These are phyloP conservation scores for Molossus alvarezi DNA, from an alignment of 2,797 vertebrate species.

Conservation along the genomic window DNA sequence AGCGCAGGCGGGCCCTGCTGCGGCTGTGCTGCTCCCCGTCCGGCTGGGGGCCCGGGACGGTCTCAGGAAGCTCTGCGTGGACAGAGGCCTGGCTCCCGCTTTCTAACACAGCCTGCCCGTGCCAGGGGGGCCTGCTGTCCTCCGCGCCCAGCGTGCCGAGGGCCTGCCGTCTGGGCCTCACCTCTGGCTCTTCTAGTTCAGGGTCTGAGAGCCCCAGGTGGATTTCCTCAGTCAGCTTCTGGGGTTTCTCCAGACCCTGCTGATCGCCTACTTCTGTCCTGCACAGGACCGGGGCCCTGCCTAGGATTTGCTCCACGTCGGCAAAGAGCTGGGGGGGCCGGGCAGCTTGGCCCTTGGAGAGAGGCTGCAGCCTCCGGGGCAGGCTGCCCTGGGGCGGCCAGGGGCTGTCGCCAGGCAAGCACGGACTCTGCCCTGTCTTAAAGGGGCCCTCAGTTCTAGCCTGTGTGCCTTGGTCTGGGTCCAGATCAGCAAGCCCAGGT, in stretches of 20 bases:
- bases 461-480: slow-evolving; percentile 79
- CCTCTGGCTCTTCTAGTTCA: slow-evolving; percentile 75
- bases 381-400: slow-evolving; percentile 18
- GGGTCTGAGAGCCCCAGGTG: slow-evolving; percentile 80
- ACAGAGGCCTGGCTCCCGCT: slow-evolving; percentile 9
- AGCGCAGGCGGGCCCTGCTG: neutral
- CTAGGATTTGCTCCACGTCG: slow-evolving; percentile 81
- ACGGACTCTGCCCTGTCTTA: slow-evolving; percentile 72
- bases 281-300: slow-evolving; percentile 63
- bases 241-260: slow-evolving; percentile 18
- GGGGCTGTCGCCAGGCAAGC: neutral
- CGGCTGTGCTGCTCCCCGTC: slow-evolving; percentile 14
- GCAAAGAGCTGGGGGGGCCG: slow-evolving; percentile 76
- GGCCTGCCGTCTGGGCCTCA: slow-evolving; percentile 69
- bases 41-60: neutral
- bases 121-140: neutral
- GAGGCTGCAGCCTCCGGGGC: slow-evolving; percentile 77
- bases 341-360: slow-evolving; percentile 76
- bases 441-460: slow-evolving; percentile 75
- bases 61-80: neutral
- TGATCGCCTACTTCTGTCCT: slow-evolving; percentile 65
- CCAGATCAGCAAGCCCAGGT: slow-evolving; percentile 73
- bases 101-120: neutral
- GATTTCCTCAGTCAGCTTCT: slow-evolving; percentile 51
- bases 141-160: neutral